Conservation (phyloP, 2,888 invertebrate genomes). For the Nomada ruficornis region DNA sequence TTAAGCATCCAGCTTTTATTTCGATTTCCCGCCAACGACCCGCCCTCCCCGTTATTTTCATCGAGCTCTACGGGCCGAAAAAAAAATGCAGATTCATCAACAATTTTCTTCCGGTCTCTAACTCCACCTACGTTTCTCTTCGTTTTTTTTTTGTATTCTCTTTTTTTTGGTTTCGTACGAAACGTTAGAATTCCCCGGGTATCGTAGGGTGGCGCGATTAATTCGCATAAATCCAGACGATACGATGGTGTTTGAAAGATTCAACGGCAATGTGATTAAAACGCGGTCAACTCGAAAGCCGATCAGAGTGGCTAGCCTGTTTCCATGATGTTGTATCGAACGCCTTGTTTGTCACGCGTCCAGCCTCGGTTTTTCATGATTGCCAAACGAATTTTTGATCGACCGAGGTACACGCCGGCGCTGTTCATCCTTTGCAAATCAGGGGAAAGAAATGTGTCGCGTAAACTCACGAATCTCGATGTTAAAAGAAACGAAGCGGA, state of each 20-base stretch:
- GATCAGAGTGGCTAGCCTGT: not conserved
- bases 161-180: not conserved
- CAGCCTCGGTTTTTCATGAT: not conserved
- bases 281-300: not conserved
- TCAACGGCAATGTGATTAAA: too few species aligned
- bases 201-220: not conserved
- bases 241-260: not conserved
- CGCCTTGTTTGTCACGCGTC: not conserved
- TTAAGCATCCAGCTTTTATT: constrained; percentile 47
- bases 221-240: constrained; percentile 11
- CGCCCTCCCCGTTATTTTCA: constrained; percentile 13
- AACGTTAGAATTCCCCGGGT: not conserved
- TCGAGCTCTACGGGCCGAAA: not conserved
- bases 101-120: not conserved
- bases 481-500: not conserved
- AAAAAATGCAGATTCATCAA: constrained; percentile 6
- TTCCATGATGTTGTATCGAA: not conserved
- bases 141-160: too few species aligned
- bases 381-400: constrained; percentile 14
- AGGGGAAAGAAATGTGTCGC: not conserved
- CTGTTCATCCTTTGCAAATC: not conserved
- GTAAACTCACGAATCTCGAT: not conserved
- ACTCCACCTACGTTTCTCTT: not conserved
- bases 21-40: constrained; percentile 14
- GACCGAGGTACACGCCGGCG: not conserved